Base-by-base conservation (phyloP, 2,113 vertebrate genomes). In the Heterotilapia buettikoferi region DNA sequence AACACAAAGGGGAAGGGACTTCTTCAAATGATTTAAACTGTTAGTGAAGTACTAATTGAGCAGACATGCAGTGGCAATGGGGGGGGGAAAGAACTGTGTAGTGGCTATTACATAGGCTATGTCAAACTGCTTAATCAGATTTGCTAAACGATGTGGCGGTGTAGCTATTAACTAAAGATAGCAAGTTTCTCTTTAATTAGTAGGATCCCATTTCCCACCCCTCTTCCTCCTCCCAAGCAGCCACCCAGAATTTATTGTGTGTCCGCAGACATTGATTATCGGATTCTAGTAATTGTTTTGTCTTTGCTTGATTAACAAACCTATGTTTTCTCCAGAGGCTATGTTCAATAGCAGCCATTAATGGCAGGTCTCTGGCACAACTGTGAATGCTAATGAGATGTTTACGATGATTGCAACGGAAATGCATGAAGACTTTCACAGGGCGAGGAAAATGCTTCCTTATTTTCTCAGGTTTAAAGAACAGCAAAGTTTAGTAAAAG, bases 261-360 rank as follows among this genome's bases (percentile, higher is more conserved):
- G 93, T 94, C 87, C 85, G 78, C 90, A 38, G 36, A 61, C 85
- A 96, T 96, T 92, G 95, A 96, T 96, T 96, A 94, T 94, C 63
- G 91, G 92, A 94, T 95, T 95, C 85, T 92, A 90, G 95, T 96
- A 96, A 96, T 95, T 96, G 95, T 95, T 96, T 94, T 90, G 85
- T 90, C 89, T 94, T 89, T 21, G 36, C 91, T 94, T 96, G 93
- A 96, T 96, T 95, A 95, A 93, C 92, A 94, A 95, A 94, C 90
- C 88, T 71, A 68, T 92, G 90, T 94, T 95, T 84, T 90, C 90
- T 94, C 90, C 40, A 47, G 85, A 84, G 91, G 83, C 88, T 53
- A 59, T 50, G 80, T 91, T 95, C 92, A 81, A 92, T 90, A 89
- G 71, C 61, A 38, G 86, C 29, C 53, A 86, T 80, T 87, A 91